Conservation (phyloP, 2,797 vertebrate genomes). For the Lates japonicus region DNA sequence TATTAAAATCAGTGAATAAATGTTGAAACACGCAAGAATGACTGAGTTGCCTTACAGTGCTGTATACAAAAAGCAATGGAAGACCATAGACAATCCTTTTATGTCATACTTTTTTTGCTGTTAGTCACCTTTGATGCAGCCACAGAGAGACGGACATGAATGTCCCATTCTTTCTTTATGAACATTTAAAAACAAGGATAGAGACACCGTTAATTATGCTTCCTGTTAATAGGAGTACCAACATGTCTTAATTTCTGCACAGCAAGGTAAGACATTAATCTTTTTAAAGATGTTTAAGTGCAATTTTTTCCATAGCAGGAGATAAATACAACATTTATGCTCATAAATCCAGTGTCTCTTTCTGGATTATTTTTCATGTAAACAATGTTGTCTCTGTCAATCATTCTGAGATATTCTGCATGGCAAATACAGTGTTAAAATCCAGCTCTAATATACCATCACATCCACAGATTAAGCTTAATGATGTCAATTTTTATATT, state of each 20-base stretch:
- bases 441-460: conserved; percentile 4
- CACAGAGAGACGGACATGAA: conserved; percentile 24
- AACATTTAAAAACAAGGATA: conserved; percentile 40
- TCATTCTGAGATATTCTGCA: conserved; percentile 13
- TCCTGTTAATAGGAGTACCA: conserved; percentile 1
- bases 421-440: background rate
- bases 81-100: conserved; percentile 60
- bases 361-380: background rate
- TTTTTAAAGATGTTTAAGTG: background rate
- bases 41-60: conserved; percentile 35
- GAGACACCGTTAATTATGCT: background rate
- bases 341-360: background rate
- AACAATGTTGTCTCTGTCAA: background rate
- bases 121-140: conserved; percentile 38
- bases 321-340: background rate
- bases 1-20: conserved; percentile 39
- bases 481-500: conserved; percentile 4
- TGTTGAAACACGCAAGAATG: conserved; percentile 30
- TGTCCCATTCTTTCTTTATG: conserved; percentile 25
- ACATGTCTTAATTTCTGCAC: conserved; percentile 17
- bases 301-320: background rate
- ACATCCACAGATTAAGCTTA: conserved; percentile 5
- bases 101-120: conserved; percentile 47
- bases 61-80: conserved; percentile 53
- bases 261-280: background rate